Base-by-base conservation (phyloP, 92 coral and sea anemone species). In the Parazoanthus swiftii region DNA sequence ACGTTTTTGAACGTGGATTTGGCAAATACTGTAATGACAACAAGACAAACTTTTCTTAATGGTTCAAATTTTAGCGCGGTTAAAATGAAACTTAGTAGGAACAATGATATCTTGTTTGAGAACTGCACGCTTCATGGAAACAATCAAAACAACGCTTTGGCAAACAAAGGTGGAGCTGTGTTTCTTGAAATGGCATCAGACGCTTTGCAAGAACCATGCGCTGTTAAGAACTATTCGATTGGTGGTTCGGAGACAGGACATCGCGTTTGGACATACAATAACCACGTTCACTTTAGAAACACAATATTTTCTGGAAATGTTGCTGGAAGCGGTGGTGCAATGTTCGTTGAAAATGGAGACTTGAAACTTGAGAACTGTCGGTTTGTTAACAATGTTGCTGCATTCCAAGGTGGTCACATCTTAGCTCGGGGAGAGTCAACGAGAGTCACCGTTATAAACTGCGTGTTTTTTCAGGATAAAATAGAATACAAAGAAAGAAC, bases 201-300 rank as follows among this genome's bases (percentile, higher is more conserved):
- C 51, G 35, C 35, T 33, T 21, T 68, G 18, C 81, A 79, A 8
- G 25, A n/a, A 43, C 35, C 42, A 63, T 51, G 89, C 42, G 77
- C 77, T 54, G 59, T 54, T 54, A 54, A 15, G 3, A 3, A 54
- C 18, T 14, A 11, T 14, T 11, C 16, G 46, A 36, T 7, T 33
- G 23, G 39, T 2, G 76, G 43, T 44, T 50, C 35, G n/a, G 13
- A 20, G 16, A 39, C 44, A 21, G 77, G 51, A 6, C 18, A 83
- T 51, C 77, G 48, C 5, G 21, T 59, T 1, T 88, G 90, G 90
- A 59, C 13, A 15, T 88, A 88, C 85, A 88, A 44, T 37, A 48
- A 46, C 80, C 39, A 54, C 58, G 87, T 81, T 26, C 21, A 35
- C 33, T 63, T 88, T 73, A 66, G 43, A 42, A 81, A 67, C 76